Evolutionary conservation across 2,888 invertebrate genomes (phyloP), one percentile per base, ranked within the genome.

Genomic region (Hemistola chrysoprasaria): DNA sequence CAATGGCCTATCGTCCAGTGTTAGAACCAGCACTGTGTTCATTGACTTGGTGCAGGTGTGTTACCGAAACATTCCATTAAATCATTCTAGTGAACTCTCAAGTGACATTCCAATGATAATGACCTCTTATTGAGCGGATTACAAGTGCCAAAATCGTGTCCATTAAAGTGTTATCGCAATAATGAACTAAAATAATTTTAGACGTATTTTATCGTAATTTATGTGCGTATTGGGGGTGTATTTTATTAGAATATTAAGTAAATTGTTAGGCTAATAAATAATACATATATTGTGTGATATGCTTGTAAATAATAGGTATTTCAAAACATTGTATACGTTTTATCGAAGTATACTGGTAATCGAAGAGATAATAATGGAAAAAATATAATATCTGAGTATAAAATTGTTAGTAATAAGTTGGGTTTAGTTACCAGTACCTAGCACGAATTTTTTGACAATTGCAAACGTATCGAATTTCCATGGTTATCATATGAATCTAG

Each of bases 91-190:
- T 62, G 56, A 61, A 55, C 50, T 31, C 36, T 27, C 10, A 29
- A 53, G 52, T 54, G 62, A 62, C 53, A 51, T 47, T 48, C 39
- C 50, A 52, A 53, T 49, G 51, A 59, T 47, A 52, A 56, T 47
- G 46, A 47, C 64, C 52, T 51, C 46, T 47, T 30, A 58, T 45
- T 58, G 57, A 59, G 60, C 56, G 64, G 56, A 40, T 49, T 60
- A 62, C 51, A 59, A 80, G 82, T 81, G 82, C 83, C 80, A 77
- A 79, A 78, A 74, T 67, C 56, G 76, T 83, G 86, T 85, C 86
- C 84, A 86, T 78, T 78, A 75, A 67, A 65, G 59, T 59, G 62
- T 70, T 67, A 70, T 65, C 58, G 68, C 71, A 75, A 75, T 73
- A 71, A 74, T 59, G 52, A 68, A 74, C 63, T 60, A 31, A 35